Base-by-base conservation (phyloP, 2,888 invertebrate species). In the Drosophila heteroneura region DNA sequence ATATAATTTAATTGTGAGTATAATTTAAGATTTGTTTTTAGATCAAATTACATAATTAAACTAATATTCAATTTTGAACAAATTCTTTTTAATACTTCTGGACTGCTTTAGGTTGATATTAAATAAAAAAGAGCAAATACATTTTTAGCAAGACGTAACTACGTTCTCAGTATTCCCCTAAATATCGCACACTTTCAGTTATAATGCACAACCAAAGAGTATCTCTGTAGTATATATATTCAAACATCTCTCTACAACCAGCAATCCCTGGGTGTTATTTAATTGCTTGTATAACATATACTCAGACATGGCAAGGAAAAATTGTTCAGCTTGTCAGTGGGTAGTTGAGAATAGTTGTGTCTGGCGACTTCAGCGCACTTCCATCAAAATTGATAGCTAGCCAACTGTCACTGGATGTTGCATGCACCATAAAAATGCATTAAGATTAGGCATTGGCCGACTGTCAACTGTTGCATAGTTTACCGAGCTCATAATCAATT, bases 401-500 rank as follows among this genome's bases (percentile, higher is more conserved):
- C 3, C 61, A 53, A 41, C 41, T 66, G 65, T n/a, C 74, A 64
- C 35, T 67, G 6, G 47, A 19, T 56, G 52, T 52, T 58, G 58
- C 22, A 57, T 26, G 30, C 2, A 61, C 60, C 61, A 74, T 78
- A 74, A 78, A 78, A 65, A 65, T 58, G 68, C 70, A 70, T 79
- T 68, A 65, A 68, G 74, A 78, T 78, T 78, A 57, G 64, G 19
- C 61, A 63, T 41, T 63, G 16, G 60, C 26, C 10, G 54, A 33
- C 63, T 63, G 70, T 74, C 70, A 79, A 37, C 54, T 37, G 56
- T 49, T 47, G 76, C 33, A 77, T 74, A 77, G 66, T 64, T 72
- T 54, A 56, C 33, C 49, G 30, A 75, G 69, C 80, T 75, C 70
- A 84, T 91, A 91, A 91, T 89, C 90, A 92, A 91, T 92, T 92